These are phyloP conservation scores for Gymnorhina tibicen DNA, from an alignment of 2,113 vertebrate genomes.

Conservation along the genomic window DNA sequence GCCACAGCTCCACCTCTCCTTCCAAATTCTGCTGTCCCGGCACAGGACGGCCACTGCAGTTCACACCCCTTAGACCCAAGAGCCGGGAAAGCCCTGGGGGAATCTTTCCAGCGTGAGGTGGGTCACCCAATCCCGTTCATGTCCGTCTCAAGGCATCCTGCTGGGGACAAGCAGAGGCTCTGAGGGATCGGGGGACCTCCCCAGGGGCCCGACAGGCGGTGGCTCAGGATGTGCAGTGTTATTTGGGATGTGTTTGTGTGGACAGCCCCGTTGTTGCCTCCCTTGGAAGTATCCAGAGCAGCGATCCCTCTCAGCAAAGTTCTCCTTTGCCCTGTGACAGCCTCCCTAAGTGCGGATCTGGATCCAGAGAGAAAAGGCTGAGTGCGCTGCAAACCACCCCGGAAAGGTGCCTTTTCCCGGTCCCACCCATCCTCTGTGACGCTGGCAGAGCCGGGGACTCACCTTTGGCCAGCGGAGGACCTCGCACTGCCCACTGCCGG, in stretches of 20 bases:
- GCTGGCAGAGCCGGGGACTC: background rate
- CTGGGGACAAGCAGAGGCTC: background rate
- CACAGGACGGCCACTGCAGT: background rate
- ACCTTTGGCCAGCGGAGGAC: rapidly evolving
- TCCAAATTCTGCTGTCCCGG: background rate
- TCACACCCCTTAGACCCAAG: background rate
- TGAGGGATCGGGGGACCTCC: background rate
- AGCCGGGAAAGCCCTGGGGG: background rate
- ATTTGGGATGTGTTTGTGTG: background rate
- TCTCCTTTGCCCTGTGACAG: background rate
- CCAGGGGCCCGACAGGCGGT: background rate
- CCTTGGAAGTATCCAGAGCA: background rate
- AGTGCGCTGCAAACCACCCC: background rate
- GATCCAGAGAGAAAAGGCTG: background rate
- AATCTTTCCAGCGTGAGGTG: background rate
- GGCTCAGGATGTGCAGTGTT: background rate
- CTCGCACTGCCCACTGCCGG: rapidly evolving
- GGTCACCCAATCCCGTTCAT: background rate
- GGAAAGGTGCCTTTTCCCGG: background rate
- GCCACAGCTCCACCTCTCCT: background rate
- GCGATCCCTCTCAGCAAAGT: rapidly evolving
- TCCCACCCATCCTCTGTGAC: background rate
- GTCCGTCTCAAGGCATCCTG: background rate
- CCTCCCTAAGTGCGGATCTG: rapidly evolving
- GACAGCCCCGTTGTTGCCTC: background rate